Conservation (phyloP, 2,113 vertebrate genomes). For the Actinemys pallida region DNA sequence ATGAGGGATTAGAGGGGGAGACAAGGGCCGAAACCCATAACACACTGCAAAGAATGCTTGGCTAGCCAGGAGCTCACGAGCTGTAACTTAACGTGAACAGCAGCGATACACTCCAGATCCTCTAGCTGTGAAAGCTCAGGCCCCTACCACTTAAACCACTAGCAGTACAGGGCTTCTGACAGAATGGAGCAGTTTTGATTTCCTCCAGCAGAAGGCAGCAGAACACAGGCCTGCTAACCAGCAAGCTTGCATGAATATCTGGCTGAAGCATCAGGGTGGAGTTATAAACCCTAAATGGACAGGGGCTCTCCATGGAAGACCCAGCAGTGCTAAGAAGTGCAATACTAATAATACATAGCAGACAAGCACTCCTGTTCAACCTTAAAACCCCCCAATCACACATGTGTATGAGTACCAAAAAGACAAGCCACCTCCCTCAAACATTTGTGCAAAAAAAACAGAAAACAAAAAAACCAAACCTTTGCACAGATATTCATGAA, state of each 20-base stretch:
- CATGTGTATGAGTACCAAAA: not conserved
- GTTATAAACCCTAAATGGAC: not conserved
- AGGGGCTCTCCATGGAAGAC: not conserved
- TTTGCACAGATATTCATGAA: not conserved
- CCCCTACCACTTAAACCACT: not conserved
- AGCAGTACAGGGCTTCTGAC: not conserved
- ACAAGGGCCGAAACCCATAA: not conserved
- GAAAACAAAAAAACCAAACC: not conserved
- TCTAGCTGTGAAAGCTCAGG: not conserved
- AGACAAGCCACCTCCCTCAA: not conserved
- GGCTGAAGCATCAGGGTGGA: not conserved
- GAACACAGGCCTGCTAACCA: not conserved
- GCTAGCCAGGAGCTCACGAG: not conserved
- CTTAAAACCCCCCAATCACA: not conserved
- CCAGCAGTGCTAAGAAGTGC: not conserved
- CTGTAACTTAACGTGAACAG: not conserved
- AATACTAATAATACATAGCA: not conserved
- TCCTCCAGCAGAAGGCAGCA: not conserved
- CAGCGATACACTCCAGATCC: not conserved
- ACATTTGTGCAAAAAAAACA: not conserved
- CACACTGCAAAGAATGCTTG: not conserved
- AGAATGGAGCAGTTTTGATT: not conserved
- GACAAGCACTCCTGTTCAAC: not conserved
- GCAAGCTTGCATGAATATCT: not conserved
- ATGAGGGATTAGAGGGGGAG: not conserved